phyloP scores from a whole-genome alignment of 2,113 vertebrate genomes.

The Etheostoma spectabile region DNA sequence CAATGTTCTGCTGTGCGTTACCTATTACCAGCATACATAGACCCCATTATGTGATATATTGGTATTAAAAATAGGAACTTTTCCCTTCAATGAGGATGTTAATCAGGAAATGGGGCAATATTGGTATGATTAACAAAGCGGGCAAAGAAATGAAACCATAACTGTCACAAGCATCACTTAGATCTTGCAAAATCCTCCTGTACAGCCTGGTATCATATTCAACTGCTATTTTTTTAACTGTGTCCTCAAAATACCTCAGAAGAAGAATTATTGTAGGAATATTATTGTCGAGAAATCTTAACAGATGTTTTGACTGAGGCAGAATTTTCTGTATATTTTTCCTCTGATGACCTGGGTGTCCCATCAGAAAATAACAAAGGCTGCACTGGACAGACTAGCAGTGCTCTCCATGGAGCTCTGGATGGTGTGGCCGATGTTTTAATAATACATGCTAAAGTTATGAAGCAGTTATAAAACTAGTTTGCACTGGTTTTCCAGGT shows the following conservation, averaged over 20 bases:
- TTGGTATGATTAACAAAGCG: not conserved
- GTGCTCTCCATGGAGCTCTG: not conserved
- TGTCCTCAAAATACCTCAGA: constrained; percentile 7
- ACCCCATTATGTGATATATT: not conserved
- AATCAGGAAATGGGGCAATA: constrained; percentile 20
- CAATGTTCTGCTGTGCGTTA: not conserved
- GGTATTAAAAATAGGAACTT: constrained; percentile 25
- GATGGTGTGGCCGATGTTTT: not conserved
- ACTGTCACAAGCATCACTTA: constrained; percentile 7
- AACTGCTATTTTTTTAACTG: not conserved
- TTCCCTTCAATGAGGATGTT: constrained; percentile 21
- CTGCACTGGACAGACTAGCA: not conserved
- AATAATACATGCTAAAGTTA: constrained; percentile 11
- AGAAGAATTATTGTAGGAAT: not conserved
- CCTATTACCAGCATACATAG: not conserved
- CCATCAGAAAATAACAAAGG: constrained; percentile 1
- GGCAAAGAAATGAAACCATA: not conserved
- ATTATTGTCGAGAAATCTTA: not conserved
- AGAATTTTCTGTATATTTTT: not conserved
- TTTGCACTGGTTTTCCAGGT: constrained; percentile 14
- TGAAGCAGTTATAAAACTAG: constrained; percentile 7
- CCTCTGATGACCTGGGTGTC: not conserved
- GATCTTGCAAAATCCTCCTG: constrained; percentile 11
- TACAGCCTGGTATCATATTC: not conserved
- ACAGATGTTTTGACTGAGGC: constrained; percentile 9